Evolutionary conservation across 1,140 invertebrate genomes (phyloP), one percentile per base, ranked within the genome.

Genomic region (Orchesella cincta): DNA sequence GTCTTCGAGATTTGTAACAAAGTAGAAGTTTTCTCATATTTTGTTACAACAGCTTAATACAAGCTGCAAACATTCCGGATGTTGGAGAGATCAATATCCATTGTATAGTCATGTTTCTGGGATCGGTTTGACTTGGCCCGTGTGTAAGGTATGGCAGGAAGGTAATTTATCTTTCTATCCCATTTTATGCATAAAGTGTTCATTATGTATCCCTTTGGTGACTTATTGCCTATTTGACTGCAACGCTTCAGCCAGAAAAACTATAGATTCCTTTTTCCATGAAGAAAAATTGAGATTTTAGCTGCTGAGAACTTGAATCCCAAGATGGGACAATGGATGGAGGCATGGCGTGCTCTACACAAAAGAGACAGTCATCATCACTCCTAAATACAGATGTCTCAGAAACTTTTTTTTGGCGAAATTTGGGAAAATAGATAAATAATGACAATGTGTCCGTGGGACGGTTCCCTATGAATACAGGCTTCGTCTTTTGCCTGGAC

Each of bases 321-420:
- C 5, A 57, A 57, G 12, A 57, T 57, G 54, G 26, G 12, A 57
- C 54, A 57, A 57, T 57, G 26, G 54, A n/a, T n/a, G n/a, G 12
- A 57, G 54, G 54, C 54, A 57, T 57, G 54, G 54, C 54, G 23
- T 57, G 26, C 12, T 16, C 3, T 26, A 57, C 54, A 57, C 8
- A 57, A 57, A 23, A 26, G 12, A 26, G 26, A 26, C 5, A 18
- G 18, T 46, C 39, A 18, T 18, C 18, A 46, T 23, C n/a, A 57
- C 8, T 57, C n/a, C n/a, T n/a, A n/a, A 57, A 57, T 57, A 23
- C 54, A 57, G 54, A 57, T 57, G 54, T 57, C 54, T 57, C 23
- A 57, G 26, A 57, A 23, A 57, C 26, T 57, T 57, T 57, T 57
- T 57, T 57, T 57, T 26, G 54, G 14, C 54, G 26, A 57, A 57